Percentiles rank a stretch among this genome's conserved stretches.
Conservation (phyloP, 1,140 invertebrate genomes). For the Bombus sibiricus region DNA sequence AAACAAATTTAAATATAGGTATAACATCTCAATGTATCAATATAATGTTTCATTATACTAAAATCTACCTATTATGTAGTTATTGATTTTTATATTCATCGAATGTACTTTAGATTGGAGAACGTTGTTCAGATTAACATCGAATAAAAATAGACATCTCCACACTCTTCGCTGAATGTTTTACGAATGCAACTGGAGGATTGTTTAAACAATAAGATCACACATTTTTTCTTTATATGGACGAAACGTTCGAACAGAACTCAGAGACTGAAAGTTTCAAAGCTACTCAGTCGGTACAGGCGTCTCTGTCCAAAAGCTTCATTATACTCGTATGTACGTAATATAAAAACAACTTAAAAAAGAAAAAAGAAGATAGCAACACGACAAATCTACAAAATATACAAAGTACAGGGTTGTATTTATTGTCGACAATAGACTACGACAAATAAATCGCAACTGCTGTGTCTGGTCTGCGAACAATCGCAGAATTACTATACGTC, state of each 20-base stretch:
- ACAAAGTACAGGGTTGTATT: conserved; percentile 53
- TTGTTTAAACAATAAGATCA: neutral
- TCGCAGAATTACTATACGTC: conserved; percentile 52
- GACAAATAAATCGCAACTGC: conserved; percentile 61
- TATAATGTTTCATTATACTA: no score
- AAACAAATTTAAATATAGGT: neutral
- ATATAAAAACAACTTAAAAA: conserved; percentile 40
- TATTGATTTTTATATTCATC: neutral
- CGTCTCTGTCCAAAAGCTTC: neutral
- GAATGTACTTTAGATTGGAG: neutral
- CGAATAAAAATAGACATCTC: conserved; percentile 19
- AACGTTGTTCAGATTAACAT: neutral
- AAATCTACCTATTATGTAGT: neutral
- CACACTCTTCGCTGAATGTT: neutral
- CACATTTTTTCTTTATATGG: neutral
- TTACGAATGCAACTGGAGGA: conserved; percentile 1
- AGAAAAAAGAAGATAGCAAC: conserved; percentile 13
- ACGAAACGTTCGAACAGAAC: neutral
- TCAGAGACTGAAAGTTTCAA: neutral
- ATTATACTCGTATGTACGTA: neutral
- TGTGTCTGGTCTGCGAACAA: conserved; percentile 34
- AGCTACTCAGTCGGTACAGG: no score
- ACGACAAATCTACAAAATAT: conserved; percentile 55
- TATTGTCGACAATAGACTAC: conserved; percentile 71
- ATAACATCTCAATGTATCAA: neutral